Conservation (phyloP, 2,113 vertebrate species). For the Gymnobelideus leadbeateri region DNA sequence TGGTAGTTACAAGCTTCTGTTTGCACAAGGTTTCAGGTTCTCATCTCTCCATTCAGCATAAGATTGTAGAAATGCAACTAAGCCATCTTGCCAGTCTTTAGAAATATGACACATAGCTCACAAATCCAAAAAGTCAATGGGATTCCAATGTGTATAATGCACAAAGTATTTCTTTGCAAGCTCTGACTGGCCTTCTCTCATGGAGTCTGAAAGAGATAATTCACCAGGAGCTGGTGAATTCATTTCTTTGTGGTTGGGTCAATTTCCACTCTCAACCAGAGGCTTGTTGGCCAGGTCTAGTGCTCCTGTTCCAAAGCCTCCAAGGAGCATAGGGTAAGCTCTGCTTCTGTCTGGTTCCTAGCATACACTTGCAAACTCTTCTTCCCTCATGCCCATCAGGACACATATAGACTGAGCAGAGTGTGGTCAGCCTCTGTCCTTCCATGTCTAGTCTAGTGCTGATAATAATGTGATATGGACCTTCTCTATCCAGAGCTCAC, state of each 20-base stretch:
- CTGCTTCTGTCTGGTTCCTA: conserved; percentile 24
- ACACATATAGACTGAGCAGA: not conserved
- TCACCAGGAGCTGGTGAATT: not conserved
- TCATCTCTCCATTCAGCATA: not conserved
- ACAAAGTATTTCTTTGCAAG: conserved; percentile 32
- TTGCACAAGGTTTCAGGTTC: not conserved
- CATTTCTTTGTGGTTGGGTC: conserved; percentile 26
- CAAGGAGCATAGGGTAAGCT: not conserved
- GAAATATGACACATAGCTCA: conserved; percentile 30
- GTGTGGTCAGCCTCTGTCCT: not conserved
- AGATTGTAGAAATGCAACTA: not conserved
- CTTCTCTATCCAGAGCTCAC: not conserved
- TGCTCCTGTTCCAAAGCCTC: not conserved
- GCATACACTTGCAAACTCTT: conserved; percentile 13
- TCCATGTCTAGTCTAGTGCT: not conserved
- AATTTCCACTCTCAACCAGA: conserved; percentile 10
- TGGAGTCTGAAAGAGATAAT: conserved; percentile 8
- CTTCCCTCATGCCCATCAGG: conserved; percentile 21
- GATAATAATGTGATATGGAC: not conserved
- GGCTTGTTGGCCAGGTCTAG: conserved; percentile 4
- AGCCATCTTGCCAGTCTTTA: conserved; percentile 20
- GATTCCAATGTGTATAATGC: not conserved
- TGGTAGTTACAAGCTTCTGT: conserved; percentile 23
- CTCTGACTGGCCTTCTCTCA: conserved; percentile 27
- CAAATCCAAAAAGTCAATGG: conserved; percentile 48